Evolutionary conservation across 2,113 vertebrate species (phyloP).

Genomic region (Laticauda laticaudata): DNA sequence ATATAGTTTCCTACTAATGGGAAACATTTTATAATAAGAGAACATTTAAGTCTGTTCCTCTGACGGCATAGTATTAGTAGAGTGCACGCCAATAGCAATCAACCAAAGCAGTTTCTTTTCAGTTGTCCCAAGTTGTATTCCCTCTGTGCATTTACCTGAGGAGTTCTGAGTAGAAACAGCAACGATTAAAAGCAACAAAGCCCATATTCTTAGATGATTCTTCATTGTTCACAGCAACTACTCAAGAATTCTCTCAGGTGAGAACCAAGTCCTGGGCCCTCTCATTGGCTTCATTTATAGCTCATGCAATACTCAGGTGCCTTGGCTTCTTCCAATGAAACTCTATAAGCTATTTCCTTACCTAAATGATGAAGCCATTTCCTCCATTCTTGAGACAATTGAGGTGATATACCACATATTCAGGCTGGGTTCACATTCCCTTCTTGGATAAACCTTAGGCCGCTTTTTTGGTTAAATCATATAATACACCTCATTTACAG

Average conservation of each 20-base stretch:
- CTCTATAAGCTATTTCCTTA: accelerated
- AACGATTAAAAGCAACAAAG: background rate
- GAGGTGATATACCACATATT: background rate
- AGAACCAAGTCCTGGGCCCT: accelerated
- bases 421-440: background rate
- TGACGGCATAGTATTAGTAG: background rate
- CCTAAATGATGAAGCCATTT: background rate
- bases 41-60: background rate
- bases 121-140: background rate
- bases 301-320: background rate
- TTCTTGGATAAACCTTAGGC: background rate
- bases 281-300: background rate
- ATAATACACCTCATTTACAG: background rate
- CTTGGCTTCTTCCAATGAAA: accelerated
- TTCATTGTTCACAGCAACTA: accelerated
- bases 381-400: background rate
- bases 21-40: background rate
- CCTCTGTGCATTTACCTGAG: background rate
- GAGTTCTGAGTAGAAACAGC: background rate
- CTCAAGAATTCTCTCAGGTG: background rate
- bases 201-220: accelerated
- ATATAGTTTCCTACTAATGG: background rate
- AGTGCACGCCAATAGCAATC: background rate
- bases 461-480: background rate
- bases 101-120: background rate